These are phyloP conservation scores for Fregata magnificens DNA, from an alignment of 2,113 vertebrate species.

Conservation along the genomic window DNA sequence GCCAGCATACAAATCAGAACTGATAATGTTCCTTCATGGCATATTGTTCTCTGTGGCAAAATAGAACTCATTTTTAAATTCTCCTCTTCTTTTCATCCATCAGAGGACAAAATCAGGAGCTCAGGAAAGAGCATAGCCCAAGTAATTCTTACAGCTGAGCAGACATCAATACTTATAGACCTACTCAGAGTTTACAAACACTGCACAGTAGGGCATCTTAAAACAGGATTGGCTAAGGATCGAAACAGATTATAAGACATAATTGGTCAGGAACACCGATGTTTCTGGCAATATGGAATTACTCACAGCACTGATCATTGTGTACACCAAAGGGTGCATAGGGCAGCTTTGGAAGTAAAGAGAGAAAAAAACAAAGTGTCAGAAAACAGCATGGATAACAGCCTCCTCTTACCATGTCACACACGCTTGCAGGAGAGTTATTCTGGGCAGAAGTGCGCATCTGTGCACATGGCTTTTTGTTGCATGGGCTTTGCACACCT, in stretches of 20 bases:
- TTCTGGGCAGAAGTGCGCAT: fast-evolving
- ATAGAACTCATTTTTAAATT: neutral
- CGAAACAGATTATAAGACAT: neutral
- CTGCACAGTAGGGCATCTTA: neutral
- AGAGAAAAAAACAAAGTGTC: neutral
- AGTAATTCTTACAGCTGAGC: conserved; percentile 2
- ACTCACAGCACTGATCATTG: neutral
- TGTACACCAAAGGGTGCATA: fast-evolving
- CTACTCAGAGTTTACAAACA: conserved; percentile 23
- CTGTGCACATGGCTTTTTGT: fast-evolving
- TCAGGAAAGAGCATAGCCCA: neutral
- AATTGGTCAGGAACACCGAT: neutral
- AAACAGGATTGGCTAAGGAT: neutral
- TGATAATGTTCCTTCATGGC: neutral
- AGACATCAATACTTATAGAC: conserved; percentile 41
- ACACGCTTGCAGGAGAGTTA: fast-evolving
- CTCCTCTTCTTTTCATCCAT: neutral
- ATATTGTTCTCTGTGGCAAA: neutral
- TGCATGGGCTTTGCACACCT: neutral
- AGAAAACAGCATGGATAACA: neutral
- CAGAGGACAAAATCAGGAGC: neutral
- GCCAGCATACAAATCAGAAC: neutral
- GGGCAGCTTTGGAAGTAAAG: neutral
- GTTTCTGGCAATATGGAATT: neutral
- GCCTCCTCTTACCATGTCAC: neutral